Base-by-base conservation (phyloP, 2,797 vertebrate genomes). In the Vultur gryphus region DNA sequence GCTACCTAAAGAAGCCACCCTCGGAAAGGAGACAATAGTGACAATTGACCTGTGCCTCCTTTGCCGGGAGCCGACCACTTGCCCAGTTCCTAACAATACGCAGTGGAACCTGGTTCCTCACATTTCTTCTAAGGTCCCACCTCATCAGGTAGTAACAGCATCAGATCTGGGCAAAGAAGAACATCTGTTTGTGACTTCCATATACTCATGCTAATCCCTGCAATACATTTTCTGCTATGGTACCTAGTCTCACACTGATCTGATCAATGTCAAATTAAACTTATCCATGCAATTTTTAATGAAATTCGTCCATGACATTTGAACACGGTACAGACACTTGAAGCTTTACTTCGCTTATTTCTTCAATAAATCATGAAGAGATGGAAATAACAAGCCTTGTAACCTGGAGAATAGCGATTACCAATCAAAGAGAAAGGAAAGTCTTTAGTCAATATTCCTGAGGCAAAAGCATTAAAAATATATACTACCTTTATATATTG, bases 291-390 rank as follows among this genome's bases (percentile, higher is more conserved):
- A 57, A 54, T 85, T 67, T 80, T 90, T 76, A 84, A 51, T 82
- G 11, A 67, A 88, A 82, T 86, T 81, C 31, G 91, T 13, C 41
- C 17, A 9, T 51, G 75, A 73, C 46, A 76, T 91, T 49, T 64
- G 75, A 80, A 52, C 29, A 35, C 12, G 14, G 37, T 70, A 79
- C 24, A 77, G 82, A 89, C 37, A 94, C 61, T 43, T 51, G 11
- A 93, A 80, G 55, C 71, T 80, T 86, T 72, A 49, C 28, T 75
- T 66, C 5, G 3, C 37, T 83, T 62, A 79, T 29, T 76, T 84
- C 65, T 75, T 93, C 59, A 95, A 61, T 94, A 92, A 96, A 85
- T 83, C 83, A 92, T 31, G 61, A 92, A 96, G 48, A 89, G 64
- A 67, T 5, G 7, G 26, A 95, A 73, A 84, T 39, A 94, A 84